phyloP scores from a whole-genome alignment of 2,113 vertebrate species.

The Lepidothrix coronata region DNA sequence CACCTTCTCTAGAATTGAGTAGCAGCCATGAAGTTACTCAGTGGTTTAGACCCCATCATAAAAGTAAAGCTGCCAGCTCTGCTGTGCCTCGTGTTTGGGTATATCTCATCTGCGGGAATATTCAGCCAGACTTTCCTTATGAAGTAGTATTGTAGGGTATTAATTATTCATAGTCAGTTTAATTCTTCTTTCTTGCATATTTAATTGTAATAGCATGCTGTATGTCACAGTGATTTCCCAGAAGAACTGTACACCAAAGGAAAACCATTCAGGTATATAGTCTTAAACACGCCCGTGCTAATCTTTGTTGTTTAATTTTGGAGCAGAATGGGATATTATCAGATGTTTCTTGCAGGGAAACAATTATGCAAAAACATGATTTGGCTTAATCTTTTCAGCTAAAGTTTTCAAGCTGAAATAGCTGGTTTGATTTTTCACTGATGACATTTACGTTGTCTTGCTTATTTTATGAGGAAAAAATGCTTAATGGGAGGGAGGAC shows the following conservation, averaged over 20 bases:
- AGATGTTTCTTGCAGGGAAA: conserved; percentile 29
- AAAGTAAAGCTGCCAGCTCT: neutral
- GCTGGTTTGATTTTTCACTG: conserved; percentile 53
- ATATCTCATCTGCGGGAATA: conserved; percentile 2
- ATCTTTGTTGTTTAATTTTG: conserved; percentile 51
- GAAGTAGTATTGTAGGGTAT: conserved; percentile 46
- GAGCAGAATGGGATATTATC: conserved; percentile 28
- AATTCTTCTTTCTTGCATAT: conserved; percentile 67
- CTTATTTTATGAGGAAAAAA: conserved; percentile 47
- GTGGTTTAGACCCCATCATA: neutral
- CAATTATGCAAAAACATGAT: conserved; percentile 31
- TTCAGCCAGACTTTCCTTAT: conserved; percentile 40
- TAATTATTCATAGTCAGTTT: conserved; percentile 69
- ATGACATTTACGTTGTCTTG: conserved; percentile 16
- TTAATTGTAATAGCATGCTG: conserved; percentile 64
- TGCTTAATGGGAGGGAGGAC: conserved; percentile 45
- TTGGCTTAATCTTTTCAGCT: conserved; percentile 1
- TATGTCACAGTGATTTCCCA: conserved; percentile 62
- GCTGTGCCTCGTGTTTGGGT: neutral
- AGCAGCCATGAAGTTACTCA: neutral
- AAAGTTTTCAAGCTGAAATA: conserved; percentile 24
- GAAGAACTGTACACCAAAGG: conserved; percentile 58
- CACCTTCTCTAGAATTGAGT: neutral
- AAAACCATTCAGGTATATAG: conserved; percentile 42
- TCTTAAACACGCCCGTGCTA: conserved; percentile 18